These are phyloP conservation scores for Dorcus parallelipipedus DNA, from an alignment of 2,888 invertebrate species.

Conservation along the genomic window DNA sequence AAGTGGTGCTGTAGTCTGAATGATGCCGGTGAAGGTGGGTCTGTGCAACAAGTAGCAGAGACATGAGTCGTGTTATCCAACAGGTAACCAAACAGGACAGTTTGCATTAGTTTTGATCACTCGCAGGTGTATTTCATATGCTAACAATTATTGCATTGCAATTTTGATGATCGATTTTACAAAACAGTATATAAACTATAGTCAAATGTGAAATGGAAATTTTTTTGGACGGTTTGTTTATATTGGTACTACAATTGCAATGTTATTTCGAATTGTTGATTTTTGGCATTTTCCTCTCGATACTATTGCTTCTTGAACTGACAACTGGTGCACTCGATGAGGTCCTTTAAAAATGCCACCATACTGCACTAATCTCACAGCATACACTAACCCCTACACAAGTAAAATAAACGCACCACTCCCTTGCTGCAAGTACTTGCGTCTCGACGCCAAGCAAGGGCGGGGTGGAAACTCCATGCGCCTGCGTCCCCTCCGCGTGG, in stretches of 20 bases:
- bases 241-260: conserved; percentile 4
- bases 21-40: conserved; percentile 38
- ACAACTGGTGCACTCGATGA: not conserved
- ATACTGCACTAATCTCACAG: not conserved
- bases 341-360: not conserved
- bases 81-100: conserved; percentile 44
- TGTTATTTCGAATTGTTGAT: no score
- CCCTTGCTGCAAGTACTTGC: conserved; percentile 44
- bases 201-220: not conserved
- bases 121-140: conserved; percentile 1
- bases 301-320: no score
- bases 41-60: conserved; percentile 47
- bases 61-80: conserved; percentile 41
- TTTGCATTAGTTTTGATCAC: conserved; percentile 13
- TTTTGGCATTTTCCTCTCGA: no score
- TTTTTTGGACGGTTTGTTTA: conserved; percentile 9
- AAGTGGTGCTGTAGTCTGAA: conserved; percentile 35
- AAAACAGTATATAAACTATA: no score
- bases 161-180: conserved; percentile 24
- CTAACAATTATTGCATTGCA: conserved; percentile 4
- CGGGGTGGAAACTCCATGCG: conserved; percentile 37
- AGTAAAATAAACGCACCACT: conserved; percentile 40
- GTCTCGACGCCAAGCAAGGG: conserved; percentile 40
- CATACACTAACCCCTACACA: conserved; percentile 21
- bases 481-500: conserved; percentile 37